Conservation (phyloP, 1,140 invertebrate genomes). For the Dufourea novaeangliae region DNA sequence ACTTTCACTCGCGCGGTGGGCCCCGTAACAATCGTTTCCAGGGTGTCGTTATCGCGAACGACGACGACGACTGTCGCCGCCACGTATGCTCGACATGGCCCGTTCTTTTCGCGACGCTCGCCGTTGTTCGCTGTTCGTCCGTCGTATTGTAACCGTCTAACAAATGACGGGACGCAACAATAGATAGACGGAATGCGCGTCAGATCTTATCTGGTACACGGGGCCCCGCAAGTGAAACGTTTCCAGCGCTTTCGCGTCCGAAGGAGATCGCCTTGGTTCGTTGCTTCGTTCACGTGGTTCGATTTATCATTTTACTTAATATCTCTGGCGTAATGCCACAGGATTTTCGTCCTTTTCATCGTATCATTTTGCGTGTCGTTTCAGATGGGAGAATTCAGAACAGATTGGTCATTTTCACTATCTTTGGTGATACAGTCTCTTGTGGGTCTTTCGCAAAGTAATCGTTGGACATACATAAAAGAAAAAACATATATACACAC, state of each 20-base stretch:
- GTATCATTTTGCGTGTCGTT: too few relatives aligned
- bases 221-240: conserved; percentile 29
- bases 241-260: conserved; percentile 1
- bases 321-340: too few relatives aligned
- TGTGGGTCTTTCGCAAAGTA: too few relatives aligned
- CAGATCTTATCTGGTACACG: conserved; percentile 40
- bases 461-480: too few relatives aligned
- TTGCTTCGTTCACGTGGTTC: not conserved
- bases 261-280: not conserved
- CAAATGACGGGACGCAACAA: conserved; percentile 45
- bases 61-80: not conserved
- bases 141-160: conserved; percentile 30
- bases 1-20: not conserved
- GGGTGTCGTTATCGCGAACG: conserved; percentile 25
- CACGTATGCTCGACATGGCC: not conserved
- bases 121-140: conserved; percentile 12
- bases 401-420: too few relatives aligned
- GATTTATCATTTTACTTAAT: not conserved
- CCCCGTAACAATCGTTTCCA: not conserved
- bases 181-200: conserved; percentile 42
- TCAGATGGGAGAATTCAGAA: too few relatives aligned
- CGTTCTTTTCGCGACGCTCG: not conserved
- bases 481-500: too few relatives aligned
- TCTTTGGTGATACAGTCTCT: too few relatives aligned
- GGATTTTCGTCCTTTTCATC: too few relatives aligned